phyloP scores from a whole-genome alignment of 2,113 vertebrate species.

The Shinisaurus crocodilurus region DNA sequence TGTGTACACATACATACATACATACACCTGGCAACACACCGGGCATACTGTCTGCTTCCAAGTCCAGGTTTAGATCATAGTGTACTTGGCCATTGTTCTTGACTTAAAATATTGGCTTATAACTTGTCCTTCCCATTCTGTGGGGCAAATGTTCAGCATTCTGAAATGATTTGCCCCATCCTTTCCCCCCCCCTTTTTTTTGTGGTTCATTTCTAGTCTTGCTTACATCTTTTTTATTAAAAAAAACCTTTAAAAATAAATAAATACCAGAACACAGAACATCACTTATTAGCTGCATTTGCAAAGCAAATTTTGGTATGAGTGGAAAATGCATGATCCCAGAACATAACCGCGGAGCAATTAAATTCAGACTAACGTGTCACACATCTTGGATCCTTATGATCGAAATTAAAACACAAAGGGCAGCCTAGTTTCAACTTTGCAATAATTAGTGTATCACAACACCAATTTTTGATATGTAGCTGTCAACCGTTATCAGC shows the following conservation, averaged over 20 bases:
- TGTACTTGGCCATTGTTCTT: neutral
- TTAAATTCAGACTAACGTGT: conserved; percentile 54
- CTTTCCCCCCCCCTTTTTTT: neutral
- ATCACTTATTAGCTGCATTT: conserved; percentile 10
- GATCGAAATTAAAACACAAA: conserved; percentile 66
- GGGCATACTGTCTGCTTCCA: neutral
- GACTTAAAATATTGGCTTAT: conserved; percentile 34
- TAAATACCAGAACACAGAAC: conserved; percentile 37
- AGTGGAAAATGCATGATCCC: conserved; percentile 25
- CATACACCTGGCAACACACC: neutral
- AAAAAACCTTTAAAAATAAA: neutral
- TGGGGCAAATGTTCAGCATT: neutral
- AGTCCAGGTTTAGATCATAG: neutral
- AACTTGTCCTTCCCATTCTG: neutral
- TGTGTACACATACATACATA: no score
- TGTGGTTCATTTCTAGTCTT: conserved; percentile 4
- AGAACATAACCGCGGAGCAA: conserved; percentile 45
- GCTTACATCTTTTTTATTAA: conserved; percentile 20
- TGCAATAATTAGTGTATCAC: conserved; percentile 71
- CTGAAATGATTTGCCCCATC: neutral
- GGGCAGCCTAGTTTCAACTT: conserved; percentile 62
- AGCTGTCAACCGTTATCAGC: conserved; percentile 67
- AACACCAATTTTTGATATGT: conserved; percentile 44
- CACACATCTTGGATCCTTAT: conserved; percentile 50
- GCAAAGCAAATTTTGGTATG: neutral